Evolutionary conservation across 2,888 invertebrate species (phyloP), one percentile per base, ranked within the genome.

Genomic region (Leptarthrus brevirostris): DNA sequence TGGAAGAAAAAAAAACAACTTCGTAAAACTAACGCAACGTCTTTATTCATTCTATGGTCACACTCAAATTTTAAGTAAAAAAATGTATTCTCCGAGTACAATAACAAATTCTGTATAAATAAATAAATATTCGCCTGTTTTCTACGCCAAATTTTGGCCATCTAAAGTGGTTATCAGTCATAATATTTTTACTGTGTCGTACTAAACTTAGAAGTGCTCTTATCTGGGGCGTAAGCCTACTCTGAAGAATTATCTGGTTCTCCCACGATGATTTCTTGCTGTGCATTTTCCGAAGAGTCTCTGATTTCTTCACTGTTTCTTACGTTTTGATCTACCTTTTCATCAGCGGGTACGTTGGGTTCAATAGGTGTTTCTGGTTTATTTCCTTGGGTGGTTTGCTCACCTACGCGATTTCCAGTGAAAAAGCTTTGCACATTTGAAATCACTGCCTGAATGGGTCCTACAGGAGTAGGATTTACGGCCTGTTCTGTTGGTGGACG

Each of bases 361-460:
- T 20, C 24, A 10, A 10, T 22, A 6, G 40, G 3, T n/a, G 40
- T 22, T 22, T 24, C 6, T 6, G 40, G 36, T n/a, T 24, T 71
- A 14, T 4, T 14, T 3, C 18, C 22, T 18, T 49, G 52, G 24
- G 47, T 16, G 8, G 6, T 14, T 44, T 58, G 16, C 5, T 18
- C 24, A 12, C 54, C 72, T 1, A 40, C 72, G 2, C 74, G 56
- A 30, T 74, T 74, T 12, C 75, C 76, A 18, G 58, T 72, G 18
- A 76, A 52, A 26, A 76, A 74, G 24, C 66, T 74, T 53, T 76
- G 76, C 22, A 76, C 74, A 18, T 74, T 74, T n/a, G 54, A 58
- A 10, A 76, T 26, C 1, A 74, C 74, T 12, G 49, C 36, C 44
- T 76, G 76, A 26, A 76, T 47, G n/a, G 76, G 76, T 22, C 74